Evolutionary conservation across 2,797 vertebrate genomes (phyloP), one percentile per base, ranked within the genome.

Genomic region (Australoheros facetus): DNA sequence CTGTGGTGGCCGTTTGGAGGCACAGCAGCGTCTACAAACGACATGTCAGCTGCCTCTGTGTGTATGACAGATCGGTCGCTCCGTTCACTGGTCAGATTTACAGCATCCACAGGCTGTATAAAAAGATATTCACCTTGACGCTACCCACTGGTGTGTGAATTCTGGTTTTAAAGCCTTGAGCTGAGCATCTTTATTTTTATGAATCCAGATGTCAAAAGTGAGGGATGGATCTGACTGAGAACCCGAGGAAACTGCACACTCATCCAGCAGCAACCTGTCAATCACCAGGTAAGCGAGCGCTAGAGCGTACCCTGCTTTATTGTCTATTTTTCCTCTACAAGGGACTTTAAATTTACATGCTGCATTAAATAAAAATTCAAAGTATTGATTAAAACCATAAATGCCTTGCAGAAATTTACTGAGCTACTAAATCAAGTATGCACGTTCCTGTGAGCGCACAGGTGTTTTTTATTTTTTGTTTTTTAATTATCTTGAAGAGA

Each of bases 251-350:
- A n/a, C 45, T 1, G 17, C 26, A 69, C 45, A 69, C 45, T 69
- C 6, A 30, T 48, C 17, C 64, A 69, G 64, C 42, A 69, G 64
- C 42, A 69, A 51, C 64, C 64, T 69, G 64, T 53, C 64, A 69
- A 53, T 69, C 64, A 69, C 26, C 45, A 53, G 45, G 64, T 69
- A 69, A 32, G 26, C 0, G 11, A 69, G 45, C 6, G 2, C 26
- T 28, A 48, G 42, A 69, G 26, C 45, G 2, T 17, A n/a, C 12
- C 17, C 13, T 2, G 17, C 1, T 69, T 69, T 28, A 69, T n/a
- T 6, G 17, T 69, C 64, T 1, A 19, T 69, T 69, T 69, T 53
- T 48, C 64, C 64, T 69, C 64, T 28, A 32, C 26, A 32, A 69
- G 3, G 6, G 11, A 19, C 28, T 16, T 13, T 69, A 51, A 32